Evolutionary conservation across 2,113 vertebrate species (phyloP).

Genomic region (Dromaius novaehollandiae): DNA sequence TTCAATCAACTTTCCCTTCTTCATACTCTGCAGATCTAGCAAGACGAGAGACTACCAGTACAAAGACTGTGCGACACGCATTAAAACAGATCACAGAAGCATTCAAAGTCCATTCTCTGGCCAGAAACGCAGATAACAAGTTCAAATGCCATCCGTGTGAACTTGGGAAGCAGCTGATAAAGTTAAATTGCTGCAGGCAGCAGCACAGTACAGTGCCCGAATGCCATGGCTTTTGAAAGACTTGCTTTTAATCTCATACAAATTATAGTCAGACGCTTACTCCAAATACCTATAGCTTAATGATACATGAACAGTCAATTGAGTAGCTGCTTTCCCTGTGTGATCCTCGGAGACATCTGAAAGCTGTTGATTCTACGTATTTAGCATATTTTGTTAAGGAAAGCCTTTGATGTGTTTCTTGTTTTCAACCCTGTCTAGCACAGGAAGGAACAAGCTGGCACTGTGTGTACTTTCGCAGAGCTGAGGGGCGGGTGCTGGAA

Average conservation of each 20-base stretch:
- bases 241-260: accelerated
- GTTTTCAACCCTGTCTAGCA: background rate
- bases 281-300: background rate
- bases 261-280: accelerated
- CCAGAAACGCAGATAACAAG: background rate
- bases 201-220: background rate
- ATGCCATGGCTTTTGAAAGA: accelerated
- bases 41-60: background rate
- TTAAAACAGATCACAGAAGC: background rate
- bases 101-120: background rate
- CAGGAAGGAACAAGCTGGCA: background rate
- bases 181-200: background rate
- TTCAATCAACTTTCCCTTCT: background rate
- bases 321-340: background rate
- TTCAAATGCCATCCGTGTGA: background rate
- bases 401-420: background rate
- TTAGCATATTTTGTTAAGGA: background rate
- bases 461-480: background rate
- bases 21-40: background rate
- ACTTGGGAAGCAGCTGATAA: background rate
- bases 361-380: background rate
- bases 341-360: background rate
- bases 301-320: accelerated
- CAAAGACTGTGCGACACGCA: background rate
- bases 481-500: background rate